Evolutionary conservation across 2,888 invertebrate species (phyloP), one percentile per base, ranked within the genome.

Genomic region (Acrobasis repandana): DNA sequence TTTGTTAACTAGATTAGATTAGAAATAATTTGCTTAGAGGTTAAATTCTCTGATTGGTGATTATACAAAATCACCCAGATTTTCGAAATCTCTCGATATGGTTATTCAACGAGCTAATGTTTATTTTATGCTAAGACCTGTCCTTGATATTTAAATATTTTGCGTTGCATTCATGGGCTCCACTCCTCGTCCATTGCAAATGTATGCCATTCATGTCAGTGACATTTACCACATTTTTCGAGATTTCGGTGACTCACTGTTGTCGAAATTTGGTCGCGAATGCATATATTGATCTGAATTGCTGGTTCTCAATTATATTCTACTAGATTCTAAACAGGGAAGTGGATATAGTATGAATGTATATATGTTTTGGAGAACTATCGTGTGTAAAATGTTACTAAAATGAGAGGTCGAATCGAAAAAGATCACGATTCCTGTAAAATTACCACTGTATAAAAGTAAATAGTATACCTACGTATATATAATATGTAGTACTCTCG

Each of bases 131-230:
- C 43, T 43, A 5, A 43, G 43, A 43, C 16, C 33, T 58, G 58
- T 49, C 58, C 58, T 58, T 58, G 58, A 50, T 50, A 50, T 58
- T 57, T 57, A n/a, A 28, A 33, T 48, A 15, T 47, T 15, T 58
- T 49, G 16, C 10, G 48, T 58, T 48, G 16, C 18, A 34, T 47
- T 9, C 10, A n/a, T 15, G 14, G 16, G 28, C 46, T 15, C 47
- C 56, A 57, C 56, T 43, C 56, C 56, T 56, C n/a, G 28, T 28
- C 20, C 9, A 28, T 57, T 8, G 16, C 47, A 36, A 15, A 54
- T 38, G 36, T 20, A 56, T 38, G 36, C 28, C 49, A 28, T 49
- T 28, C 14, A 54, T 38, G 54, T 38, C 38, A 43, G 54, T 54
- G 54, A 54, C 54, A 52, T 52, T 52, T 52, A 43, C 43, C 11